Conservation (phyloP, 2,113 vertebrate species). For the Asarcornis scutulata region DNA sequence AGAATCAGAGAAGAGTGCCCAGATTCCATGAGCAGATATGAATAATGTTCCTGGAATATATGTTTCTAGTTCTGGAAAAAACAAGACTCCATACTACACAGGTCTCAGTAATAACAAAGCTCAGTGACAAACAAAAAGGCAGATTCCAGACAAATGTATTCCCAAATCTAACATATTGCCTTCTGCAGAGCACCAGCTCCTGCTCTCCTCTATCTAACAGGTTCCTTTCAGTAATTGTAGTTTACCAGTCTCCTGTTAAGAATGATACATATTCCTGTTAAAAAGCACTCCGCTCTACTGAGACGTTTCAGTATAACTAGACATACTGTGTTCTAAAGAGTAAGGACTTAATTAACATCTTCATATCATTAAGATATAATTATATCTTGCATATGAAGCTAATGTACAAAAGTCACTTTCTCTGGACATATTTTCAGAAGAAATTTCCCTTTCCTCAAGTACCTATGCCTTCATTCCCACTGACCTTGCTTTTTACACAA, state of each 20-base stretch:
- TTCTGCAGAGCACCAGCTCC: not conserved
- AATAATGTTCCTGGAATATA: fast-evolving
- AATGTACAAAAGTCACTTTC: not conserved
- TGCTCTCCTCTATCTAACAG: not conserved
- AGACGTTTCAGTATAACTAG: not conserved
- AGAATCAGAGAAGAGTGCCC: not conserved
- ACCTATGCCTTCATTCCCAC: not conserved
- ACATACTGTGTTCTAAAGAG: not conserved
- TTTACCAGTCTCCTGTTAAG: not conserved
- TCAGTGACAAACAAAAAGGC: not conserved
- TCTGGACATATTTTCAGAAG: not conserved
- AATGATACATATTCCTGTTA: not conserved
- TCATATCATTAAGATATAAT: not conserved
- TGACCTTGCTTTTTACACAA: not conserved
- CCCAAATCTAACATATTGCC: not conserved
- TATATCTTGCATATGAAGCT: not conserved
- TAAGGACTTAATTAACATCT: not conserved
- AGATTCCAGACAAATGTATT: not conserved
- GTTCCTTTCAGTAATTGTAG: not conserved
- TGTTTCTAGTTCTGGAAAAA: not conserved
- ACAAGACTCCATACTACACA: not conserved
- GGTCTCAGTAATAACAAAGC: not conserved
- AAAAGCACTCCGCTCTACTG: not conserved
- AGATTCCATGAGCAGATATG: not conserved
- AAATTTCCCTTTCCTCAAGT: not conserved